Conservation (phyloP, 2,888 invertebrate genomes). For the Ichneumoninae sp. region DNA sequence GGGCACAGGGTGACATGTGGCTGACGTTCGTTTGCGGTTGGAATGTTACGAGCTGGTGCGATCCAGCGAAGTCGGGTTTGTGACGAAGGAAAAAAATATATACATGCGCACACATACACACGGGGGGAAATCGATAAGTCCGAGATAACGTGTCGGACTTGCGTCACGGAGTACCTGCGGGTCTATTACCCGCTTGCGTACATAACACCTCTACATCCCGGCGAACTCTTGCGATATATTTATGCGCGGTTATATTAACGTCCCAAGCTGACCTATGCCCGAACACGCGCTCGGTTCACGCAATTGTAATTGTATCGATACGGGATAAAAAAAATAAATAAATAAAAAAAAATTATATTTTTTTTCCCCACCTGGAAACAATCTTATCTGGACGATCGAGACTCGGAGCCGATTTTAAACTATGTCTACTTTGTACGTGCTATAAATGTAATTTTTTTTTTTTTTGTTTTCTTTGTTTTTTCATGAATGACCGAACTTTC, state of each 20-base stretch:
- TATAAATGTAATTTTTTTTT: neutral
- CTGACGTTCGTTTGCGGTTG: slow-evolving; percentile 43
- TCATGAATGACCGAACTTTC: slow-evolving; percentile 32
- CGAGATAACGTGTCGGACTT: slow-evolving; percentile 44
- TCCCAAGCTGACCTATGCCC: slow-evolving; percentile 59
- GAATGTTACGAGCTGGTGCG: slow-evolving; percentile 33
- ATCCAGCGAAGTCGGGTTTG: slow-evolving; percentile 42
- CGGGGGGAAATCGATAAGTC: slow-evolving; percentile 59
- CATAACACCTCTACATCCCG: neutral
- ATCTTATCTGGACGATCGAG: slow-evolving; percentile 21
- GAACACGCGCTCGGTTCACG: neutral
- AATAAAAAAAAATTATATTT: neutral
- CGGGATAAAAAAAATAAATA: neutral
- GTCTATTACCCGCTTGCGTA: slow-evolving; percentile 24
- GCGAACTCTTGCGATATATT: slow-evolving; percentile 33
- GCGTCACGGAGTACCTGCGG: slow-evolving; percentile 49
- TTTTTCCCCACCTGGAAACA: slow-evolving; percentile 32
- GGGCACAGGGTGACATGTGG: slow-evolving; percentile 33
- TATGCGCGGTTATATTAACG: slow-evolving; percentile 39
- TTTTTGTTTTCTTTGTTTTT: neutral
- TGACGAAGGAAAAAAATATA: slow-evolving; percentile 15
- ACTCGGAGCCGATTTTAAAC: neutral
- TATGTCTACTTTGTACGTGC: neutral
- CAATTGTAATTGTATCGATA: slow-evolving; percentile 16
- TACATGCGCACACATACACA: neutral